Base-by-base conservation (phyloP, 2,797 vertebrate genomes). In the Clarias pachynema region DNA sequence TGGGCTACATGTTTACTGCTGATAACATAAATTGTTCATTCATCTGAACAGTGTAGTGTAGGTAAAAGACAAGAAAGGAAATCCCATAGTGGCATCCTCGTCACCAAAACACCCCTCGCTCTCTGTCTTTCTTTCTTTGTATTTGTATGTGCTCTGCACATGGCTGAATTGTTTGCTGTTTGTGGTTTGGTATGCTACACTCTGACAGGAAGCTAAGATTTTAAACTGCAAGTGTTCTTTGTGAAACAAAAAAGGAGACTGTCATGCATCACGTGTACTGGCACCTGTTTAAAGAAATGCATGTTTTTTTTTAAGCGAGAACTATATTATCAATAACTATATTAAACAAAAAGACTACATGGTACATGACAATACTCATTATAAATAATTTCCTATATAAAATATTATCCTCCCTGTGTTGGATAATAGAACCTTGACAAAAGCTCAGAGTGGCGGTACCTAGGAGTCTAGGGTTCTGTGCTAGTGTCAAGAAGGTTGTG, bases 121-220 rank as follows among this genome's bases (percentile, higher is more conserved):
- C 49, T 84, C 12, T 40, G 7, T 84, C 6, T 73, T 2, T 80
- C 7, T 66, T 9, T 65, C 16, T 29, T 1, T 68, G 26, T 40
- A 2, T 74, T 69, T 85, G 63, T 78, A 80, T 77, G 24, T 69
- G 56, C 63, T 56, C 40, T 69, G 85, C 81, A 34, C 34, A 81
- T 60, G 69, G 34, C 16, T 73, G 81, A 81, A 85, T 70, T 82
- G 84, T 78, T 89, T 91, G 86, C 84, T 86, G 86, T 87, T 86
- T 81, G 70, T 86, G 85, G 70, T 87, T 84, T 84, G 69, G 12
- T 68, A 18, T 49, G 62, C 74, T 85, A 79, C 40, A 86, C 78
- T 90, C 91, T 92, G 92, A 92, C 94, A 95, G 93, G 92, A 94
- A 93, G 91, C 49, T 53, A 44, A 44, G 68, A 85, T 82, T 85